phyloP scores from a whole-genome alignment of 2,888 invertebrate genomes.

The Diarsia mendica region DNA sequence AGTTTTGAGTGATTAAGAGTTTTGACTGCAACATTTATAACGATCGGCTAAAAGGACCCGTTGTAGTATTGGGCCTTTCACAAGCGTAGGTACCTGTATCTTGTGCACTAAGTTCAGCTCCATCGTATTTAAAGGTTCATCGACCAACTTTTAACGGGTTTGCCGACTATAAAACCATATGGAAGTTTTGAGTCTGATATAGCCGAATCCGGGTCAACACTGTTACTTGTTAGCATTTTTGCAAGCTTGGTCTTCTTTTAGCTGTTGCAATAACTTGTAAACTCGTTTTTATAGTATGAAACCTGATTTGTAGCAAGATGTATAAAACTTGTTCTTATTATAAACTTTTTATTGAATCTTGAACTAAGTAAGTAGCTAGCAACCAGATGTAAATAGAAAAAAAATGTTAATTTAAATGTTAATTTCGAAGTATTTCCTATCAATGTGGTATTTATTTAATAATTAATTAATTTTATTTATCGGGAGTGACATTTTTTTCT shows the following conservation, averaged over 20 bases:
- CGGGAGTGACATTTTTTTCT: background rate
- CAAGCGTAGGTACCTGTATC: background rate
- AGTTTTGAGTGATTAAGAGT: too few relatives aligned
- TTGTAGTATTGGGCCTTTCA: background rate
- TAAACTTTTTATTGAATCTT: background rate
- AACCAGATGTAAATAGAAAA: background rate
- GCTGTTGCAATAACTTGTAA: background rate
- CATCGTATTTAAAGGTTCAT: slow-evolving; percentile 22
- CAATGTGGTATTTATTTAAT: background rate
- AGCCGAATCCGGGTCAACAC: slow-evolving; percentile 1
- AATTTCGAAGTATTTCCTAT: slow-evolving; percentile 3
- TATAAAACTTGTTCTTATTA: background rate
- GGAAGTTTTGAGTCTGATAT: slow-evolving; percentile 2
- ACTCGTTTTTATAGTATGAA: slow-evolving; percentile 7
- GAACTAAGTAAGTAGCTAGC: background rate
- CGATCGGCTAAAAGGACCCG: too few relatives aligned
- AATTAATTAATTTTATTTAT: too few relatives aligned
- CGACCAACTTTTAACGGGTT: slow-evolving; percentile 26
- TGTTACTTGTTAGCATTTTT: slow-evolving; percentile 7
- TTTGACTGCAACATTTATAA: too few relatives aligned
- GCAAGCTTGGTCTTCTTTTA: background rate
- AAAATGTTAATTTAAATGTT: background rate
- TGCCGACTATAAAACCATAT: background rate
- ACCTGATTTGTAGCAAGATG: slow-evolving; percentile 8
- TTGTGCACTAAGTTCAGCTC: background rate